Evolutionary conservation across 92 coral and sea anemone genomes (phyloP).

Genomic region (Montipora capitata): DNA sequence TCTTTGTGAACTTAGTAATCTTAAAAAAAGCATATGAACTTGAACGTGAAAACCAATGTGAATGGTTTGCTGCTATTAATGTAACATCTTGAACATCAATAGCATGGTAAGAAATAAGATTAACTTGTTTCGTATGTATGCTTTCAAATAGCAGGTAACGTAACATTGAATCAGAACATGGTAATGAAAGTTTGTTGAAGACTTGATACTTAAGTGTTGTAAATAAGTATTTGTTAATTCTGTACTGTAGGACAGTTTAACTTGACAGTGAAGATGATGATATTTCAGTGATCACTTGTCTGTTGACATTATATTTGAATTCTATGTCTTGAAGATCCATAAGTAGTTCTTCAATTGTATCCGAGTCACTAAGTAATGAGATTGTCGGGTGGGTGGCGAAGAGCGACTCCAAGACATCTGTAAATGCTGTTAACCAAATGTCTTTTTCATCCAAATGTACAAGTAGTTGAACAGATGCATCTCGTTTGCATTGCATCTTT

Average conservation of each 20-base stretch:
- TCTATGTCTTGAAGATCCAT: constrained; percentile 18
- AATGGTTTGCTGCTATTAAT: constrained; percentile 14
- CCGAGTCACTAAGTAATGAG: constrained; percentile 22
- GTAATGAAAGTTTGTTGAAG: constrained; percentile 18
- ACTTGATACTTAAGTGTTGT: not conserved
- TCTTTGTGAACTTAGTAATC: constrained; percentile 8
- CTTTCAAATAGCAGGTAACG: not conserved
- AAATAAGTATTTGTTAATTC: not conserved
- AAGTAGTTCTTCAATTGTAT: constrained; percentile 18
- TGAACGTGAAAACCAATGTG: constrained; percentile 24
- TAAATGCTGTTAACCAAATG: constrained; percentile 42
- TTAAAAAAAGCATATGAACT: constrained; percentile 15
- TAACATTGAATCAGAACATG: not conserved
- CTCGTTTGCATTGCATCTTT: constrained; percentile 48
- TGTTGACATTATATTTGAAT: constrained; percentile 21
- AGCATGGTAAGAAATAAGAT: constrained; percentile 3
- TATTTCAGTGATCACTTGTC: constrained; percentile 27
- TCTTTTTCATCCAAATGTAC: constrained; percentile 27
- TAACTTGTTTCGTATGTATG: constrained; percentile 4
- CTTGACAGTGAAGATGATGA: constrained; percentile 1
- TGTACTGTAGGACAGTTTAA: constrained; percentile 14
- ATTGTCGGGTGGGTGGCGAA: not conserved
- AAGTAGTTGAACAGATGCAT: constrained; percentile 59
- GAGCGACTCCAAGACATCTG: constrained; percentile 7
- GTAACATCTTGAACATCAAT: constrained; percentile 9